Conservation (phyloP, 2,113 vertebrate species). For the Nicator chloris region DNA sequence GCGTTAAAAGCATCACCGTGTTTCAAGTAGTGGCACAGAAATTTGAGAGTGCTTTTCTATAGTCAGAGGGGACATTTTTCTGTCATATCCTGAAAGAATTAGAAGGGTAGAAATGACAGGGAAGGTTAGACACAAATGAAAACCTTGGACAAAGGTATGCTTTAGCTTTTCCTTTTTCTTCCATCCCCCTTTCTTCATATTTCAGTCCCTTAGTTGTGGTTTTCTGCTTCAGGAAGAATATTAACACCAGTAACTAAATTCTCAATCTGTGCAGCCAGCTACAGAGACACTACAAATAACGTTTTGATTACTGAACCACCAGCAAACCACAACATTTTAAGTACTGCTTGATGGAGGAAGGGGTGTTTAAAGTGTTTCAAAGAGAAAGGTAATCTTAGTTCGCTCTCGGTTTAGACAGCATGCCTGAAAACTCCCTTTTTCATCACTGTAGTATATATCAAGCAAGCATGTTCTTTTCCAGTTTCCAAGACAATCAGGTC, state of each 20-base stretch:
- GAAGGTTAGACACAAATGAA: conserved; percentile 31
- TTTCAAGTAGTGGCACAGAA: conserved; percentile 5
- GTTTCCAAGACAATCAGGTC: not conserved
- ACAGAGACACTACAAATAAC: not conserved
- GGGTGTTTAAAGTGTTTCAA: not conserved
- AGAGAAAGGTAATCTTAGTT: not conserved
- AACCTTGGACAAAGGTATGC: conserved; percentile 11
- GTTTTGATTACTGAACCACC: conserved; percentile 8
- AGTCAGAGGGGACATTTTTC: conserved; percentile 3
- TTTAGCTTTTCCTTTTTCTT: conserved; percentile 18
- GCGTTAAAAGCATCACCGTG: conserved; percentile 26
- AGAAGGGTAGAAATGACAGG: conserved; percentile 6
- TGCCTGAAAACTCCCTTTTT: not conserved
- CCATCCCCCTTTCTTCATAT: not conserved
- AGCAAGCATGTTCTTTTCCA: not conserved
- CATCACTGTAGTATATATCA: not conserved
- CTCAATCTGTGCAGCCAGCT: not conserved
- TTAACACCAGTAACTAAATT: conserved; percentile 5
- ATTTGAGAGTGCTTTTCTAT: conserved; percentile 23
- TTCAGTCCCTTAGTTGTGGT: not conserved
- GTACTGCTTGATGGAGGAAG: not conserved
- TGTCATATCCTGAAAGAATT: conserved; percentile 23
- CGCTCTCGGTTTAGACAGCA: not conserved
- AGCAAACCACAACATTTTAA: conserved; percentile 12
- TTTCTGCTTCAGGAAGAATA: conserved; percentile 1